phyloP scores from a whole-genome alignment of 2,113 vertebrate genomes.

The Hiodon tergisus region DNA sequence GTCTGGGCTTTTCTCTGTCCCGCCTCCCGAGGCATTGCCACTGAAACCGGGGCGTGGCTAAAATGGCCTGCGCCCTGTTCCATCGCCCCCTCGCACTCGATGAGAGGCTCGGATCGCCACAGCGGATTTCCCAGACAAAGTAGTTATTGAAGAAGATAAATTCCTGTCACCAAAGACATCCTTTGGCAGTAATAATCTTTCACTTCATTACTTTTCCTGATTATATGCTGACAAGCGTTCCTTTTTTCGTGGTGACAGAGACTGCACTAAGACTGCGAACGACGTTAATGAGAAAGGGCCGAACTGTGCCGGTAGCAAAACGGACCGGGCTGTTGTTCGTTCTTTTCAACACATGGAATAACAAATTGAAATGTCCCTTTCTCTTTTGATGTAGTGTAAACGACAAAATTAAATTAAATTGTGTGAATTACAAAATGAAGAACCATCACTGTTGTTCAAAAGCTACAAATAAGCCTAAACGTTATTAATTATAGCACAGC shows the following conservation, averaged over 20 bases:
- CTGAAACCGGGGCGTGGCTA: too few species aligned
- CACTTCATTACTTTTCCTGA: conserved; percentile 52
- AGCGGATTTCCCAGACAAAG: conserved; percentile 49
- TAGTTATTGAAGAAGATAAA: conserved; percentile 56
- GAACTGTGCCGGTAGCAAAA: not conserved
- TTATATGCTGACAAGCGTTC: not conserved
- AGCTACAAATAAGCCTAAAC: too few species aligned
- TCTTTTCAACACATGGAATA: too few species aligned
- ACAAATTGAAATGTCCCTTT: too few species aligned
- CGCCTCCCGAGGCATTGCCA: too few species aligned
- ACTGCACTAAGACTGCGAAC: not conserved
- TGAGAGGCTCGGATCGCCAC: conserved; percentile 36
- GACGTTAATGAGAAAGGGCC: not conserved
- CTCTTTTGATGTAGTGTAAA: too few species aligned
- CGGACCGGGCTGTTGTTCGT: too few species aligned
- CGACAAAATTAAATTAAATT: too few species aligned
- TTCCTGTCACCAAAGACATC: conserved; percentile 44
- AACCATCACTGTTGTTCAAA: too few species aligned
- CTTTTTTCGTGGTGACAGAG: conserved; percentile 5
- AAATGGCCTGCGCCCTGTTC: conserved; percentile 27
- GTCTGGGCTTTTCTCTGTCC: too few species aligned
- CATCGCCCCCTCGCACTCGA: conserved; percentile 1
- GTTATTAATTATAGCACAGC: not conserved
- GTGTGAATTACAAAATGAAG: too few species aligned
- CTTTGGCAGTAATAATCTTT: conserved; percentile 54